phyloP scores from a whole-genome alignment of 2,888 invertebrate species.

The Omphaloscelis lunosa region DNA sequence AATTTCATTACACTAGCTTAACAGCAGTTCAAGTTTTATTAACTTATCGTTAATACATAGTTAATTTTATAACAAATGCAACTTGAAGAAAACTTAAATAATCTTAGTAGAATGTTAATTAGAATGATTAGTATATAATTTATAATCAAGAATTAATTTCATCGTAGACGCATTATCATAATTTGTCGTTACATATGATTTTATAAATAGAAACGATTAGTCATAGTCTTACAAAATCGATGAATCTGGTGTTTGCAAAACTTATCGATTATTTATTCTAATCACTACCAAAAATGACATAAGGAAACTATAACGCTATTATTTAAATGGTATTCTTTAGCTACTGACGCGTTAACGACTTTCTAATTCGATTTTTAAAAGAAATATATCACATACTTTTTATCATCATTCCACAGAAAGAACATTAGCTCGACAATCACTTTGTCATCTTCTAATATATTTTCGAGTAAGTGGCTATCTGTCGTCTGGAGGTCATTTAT shows the following conservation, averaged over 20 bases:
- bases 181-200: slow-evolving; percentile 11
- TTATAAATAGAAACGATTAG: slow-evolving; percentile 33
- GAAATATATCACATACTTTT: slow-evolving; percentile 32
- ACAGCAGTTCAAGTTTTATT: background rate
- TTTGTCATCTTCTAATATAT: slow-evolving; percentile 52
- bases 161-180: slow-evolving; percentile 4
- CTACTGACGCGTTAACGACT: slow-evolving; percentile 55
- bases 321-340: slow-evolving; percentile 36
- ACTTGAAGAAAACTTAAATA: slow-evolving; percentile 15
- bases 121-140: background rate
- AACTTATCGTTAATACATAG: background rate
- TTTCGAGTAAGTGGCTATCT: slow-evolving; percentile 40
- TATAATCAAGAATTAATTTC: slow-evolving; percentile 18
- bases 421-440: slow-evolving; percentile 53
- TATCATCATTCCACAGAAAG: slow-evolving; percentile 27
- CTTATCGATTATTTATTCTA: slow-evolving; percentile 19
- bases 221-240: slow-evolving; percentile 27
- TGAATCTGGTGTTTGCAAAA: slow-evolving; percentile 7
- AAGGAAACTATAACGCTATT: slow-evolving; percentile 30
- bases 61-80: slow-evolving; percentile 8
- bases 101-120: slow-evolving; percentile 1
- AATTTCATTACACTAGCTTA: slow-evolving; percentile 22
- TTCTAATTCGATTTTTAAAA: slow-evolving; percentile 60
- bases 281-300: slow-evolving; percentile 25
- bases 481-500: slow-evolving; percentile 69